These are phyloP conservation scores for Lycopodina hypogea DNA, from an alignment of 37 sponge, comb jelly and placozoan species.

Conservation along the genomic window DNA sequence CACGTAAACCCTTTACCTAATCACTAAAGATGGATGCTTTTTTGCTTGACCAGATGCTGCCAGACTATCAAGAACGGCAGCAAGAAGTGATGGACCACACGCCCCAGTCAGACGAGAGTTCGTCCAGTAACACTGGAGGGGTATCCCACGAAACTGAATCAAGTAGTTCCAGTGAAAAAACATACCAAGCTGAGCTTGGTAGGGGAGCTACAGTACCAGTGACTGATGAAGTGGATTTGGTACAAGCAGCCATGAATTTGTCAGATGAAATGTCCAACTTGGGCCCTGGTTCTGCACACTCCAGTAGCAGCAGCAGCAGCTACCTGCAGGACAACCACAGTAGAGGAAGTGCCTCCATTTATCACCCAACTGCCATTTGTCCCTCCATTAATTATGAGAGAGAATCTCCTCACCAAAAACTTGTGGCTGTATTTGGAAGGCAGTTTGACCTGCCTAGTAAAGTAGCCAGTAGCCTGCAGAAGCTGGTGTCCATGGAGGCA, in stretches of 20 bases:
- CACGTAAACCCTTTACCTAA: too few relatives aligned
- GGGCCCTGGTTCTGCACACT: background rate
- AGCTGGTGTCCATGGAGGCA: conserved; percentile 1
- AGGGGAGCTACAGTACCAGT: conserved; percentile 30
- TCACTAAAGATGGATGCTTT: conserved; percentile 43
- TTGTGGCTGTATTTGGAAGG: conserved; percentile 82
- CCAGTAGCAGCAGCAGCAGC: conserved; percentile 13
- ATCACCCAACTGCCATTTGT: conserved; percentile 27
- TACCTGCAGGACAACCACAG: background rate
- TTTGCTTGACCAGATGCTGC: conserved; percentile 22
- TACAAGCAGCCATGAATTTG: background rate
- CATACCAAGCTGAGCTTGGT: background rate
- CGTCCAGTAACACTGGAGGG: too few relatives aligned
- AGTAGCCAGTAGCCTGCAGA: conserved; percentile 47
- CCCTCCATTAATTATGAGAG: conserved; percentile 58
- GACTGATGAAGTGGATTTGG: background rate
- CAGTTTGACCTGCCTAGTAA: conserved; percentile 78
- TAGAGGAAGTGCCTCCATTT: conserved; percentile 16
- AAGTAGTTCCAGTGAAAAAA: background rate
- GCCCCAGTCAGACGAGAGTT: background rate
- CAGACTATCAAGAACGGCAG: conserved; percentile 11
- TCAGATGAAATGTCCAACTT: background rate
- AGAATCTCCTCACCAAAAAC: conserved; percentile 42
- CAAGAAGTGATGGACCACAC: background rate
- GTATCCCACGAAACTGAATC: too few relatives aligned